Base-by-base conservation (phyloP, 1,140 invertebrate genomes). In the Ostrea denselamellosa region DNA sequence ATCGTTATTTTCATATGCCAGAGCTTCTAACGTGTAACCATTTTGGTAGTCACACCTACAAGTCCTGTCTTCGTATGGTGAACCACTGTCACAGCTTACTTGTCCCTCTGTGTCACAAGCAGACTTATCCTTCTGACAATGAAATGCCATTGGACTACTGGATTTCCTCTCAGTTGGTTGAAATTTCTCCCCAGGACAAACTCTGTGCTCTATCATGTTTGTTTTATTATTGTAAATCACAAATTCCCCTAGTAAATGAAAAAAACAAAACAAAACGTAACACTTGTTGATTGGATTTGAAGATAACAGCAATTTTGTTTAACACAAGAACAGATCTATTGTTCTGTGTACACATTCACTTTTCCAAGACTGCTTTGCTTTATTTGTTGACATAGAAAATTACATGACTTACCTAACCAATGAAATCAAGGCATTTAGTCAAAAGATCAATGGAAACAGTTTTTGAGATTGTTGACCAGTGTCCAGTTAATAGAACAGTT, bases 11-110 rank as follows among this genome's bases (percentile, higher is more conserved):
- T 52, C 28, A n/a, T 53, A 8, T 9, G 44, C 44, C 10, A 83
- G n/a, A 52, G 44, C 51, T 28, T 83, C 51, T 8, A 83, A 19
- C 10, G 19, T 10, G 82, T 83, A 83, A 0, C 82, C 82, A 12
- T n/a, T 25, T 54, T 19, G 17, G 22, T 52, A 83, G n/a, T 83
- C 22, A 54, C 82, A 83, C 4, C 82, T 8, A 83, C 82, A 83
- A 3, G 44, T 54, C 7, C 82, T 19, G 53, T 83, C 82, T 51
- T 52, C 14, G 8, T 53, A 9, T 0, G 82, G 8, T 7, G 34
- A 19, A 2, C 82, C 82, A 52, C 53, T 8, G 19, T 83, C 82
- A 83, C 82, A 83, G 17, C 5, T 44, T 0, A 7, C 10, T 17
- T 83, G 19, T 25, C 82, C 82, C 28, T 53, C 19, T 8, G 2